These are phyloP conservation scores for Brachionus asplanchnoidis DNA, from an alignment of 1,140 invertebrate genomes.

Conservation along the genomic window DNA sequence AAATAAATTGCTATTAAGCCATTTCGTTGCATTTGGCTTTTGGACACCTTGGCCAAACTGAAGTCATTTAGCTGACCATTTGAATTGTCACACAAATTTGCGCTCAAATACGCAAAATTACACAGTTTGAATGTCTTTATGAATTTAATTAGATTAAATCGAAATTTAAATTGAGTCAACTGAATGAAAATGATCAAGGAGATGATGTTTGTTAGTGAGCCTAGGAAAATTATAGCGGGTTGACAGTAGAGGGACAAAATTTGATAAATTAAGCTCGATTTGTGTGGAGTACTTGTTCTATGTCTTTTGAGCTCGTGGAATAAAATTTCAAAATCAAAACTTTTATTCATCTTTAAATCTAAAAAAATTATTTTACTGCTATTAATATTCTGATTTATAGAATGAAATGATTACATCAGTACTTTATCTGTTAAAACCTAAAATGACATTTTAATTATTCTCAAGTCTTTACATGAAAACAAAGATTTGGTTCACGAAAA, in stretches of 20 bases:
- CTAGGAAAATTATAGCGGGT: background rate
- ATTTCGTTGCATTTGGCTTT: background rate
- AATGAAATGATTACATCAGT: too few relatives aligned
- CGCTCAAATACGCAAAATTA: background rate
- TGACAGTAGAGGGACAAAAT: background rate
- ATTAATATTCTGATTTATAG: too few relatives aligned
- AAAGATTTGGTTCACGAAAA: too few relatives aligned
- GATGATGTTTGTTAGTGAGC: background rate
- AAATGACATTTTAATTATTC: too few relatives aligned
- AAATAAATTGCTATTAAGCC: slow-evolving; percentile 30
- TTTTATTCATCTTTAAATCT: background rate
- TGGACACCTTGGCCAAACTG: background rate
- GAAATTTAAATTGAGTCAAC: background rate
- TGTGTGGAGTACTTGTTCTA: background rate
- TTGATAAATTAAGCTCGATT: background rate
- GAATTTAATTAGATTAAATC: background rate
- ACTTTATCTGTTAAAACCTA: too few relatives aligned
- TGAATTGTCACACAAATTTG: background rate
- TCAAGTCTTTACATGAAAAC: too few relatives aligned
- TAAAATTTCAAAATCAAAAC: background rate
- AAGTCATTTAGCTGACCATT: background rate
- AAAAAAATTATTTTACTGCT: too few relatives aligned
- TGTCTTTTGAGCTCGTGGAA: background rate
- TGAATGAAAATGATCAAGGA: background rate
- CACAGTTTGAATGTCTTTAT: background rate